These are phyloP conservation scores for Notodonta ziczac DNA, from an alignment of 2,888 invertebrate genomes.

Conservation along the genomic window DNA sequence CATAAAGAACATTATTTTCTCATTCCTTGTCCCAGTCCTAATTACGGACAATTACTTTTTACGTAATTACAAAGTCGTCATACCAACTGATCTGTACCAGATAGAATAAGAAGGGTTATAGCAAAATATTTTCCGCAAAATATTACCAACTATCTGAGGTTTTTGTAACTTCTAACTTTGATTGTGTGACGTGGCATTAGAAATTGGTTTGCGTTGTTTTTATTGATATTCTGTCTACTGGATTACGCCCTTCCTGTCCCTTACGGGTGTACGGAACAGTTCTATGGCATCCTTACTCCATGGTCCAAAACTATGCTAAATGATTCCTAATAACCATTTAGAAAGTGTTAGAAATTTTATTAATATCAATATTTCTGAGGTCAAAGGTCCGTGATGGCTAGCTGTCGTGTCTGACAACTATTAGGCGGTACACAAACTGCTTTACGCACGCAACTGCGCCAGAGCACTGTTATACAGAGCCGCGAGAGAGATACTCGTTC, in stretches of 20 bases:
- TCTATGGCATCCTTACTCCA: conserved; percentile 19
- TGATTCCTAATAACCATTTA: conserved; percentile 64
- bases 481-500: conserved; percentile 40
- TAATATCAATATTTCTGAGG: conserved; percentile 62
- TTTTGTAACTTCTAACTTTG: no score
- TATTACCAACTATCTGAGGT: no score
- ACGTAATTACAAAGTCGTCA: no score
- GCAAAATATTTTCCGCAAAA: no score
- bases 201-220: no score
- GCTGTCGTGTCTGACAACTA: conserved; percentile 58
- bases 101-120: no score
- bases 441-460: conserved; percentile 47
- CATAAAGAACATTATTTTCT: no score
- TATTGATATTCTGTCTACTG: no score
- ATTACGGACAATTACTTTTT: no score
- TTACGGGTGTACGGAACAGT: neutral
- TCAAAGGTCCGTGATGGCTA: conserved; percentile 53
- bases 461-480: conserved; percentile 44
- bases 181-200: no score
- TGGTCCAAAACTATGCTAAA: conserved; percentile 48
- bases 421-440: conserved; percentile 47
- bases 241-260: neutral
- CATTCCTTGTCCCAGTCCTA: no score
- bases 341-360: conserved; percentile 70
- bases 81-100: no score